Evolutionary conservation across 2,888 invertebrate species (phyloP), one percentile per base, ranked within the genome.

Genomic region (Drosophila bunnanda): DNA sequence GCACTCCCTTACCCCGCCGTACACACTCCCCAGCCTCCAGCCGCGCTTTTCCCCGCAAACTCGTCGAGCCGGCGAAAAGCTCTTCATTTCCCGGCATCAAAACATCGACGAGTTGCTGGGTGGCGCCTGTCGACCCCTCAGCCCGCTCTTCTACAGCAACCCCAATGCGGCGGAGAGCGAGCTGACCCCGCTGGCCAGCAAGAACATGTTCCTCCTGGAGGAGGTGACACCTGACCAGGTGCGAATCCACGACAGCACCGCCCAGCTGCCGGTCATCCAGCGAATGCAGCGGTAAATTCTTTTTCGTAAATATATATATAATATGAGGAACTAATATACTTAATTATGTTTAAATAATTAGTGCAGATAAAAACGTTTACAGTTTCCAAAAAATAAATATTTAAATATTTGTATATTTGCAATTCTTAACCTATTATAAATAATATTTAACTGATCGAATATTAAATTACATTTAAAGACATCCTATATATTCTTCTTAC

Each of bases 81-180:
- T 95, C 60, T 98, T 97, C 91, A 97, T 97, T 78, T 97, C 97
- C 13, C 94, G 95, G 64, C 96, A 96, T 91, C 96, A 95, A 44
- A 96, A 97, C 92, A 97, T 98, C 80, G 98, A 98, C 90, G 98
- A 98, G 89, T 94, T 98, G 90, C 93, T 98, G 71, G 98, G 97
- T 52, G 93, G 93, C 58, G 91, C 93, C 46, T 93, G 93, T 66
- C 93, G 93, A 28, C 91, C 95, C 72, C 94, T 95, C 82, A 95
- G 95, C 90, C 95, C 95, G 13, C 93, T 95, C 73, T 94, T 95
- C 93, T 82, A 79, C 17, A 69, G 66, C 15, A 56, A 50, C 30
- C 34, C 66, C 57, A 58, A 94, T 94, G 50, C 48, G 25, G 41
- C 60, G 7, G 82, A 77, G 53, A 67, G 83, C 93, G 94, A 36